Base-by-base conservation (phyloP, 2,888 invertebrate genomes). In the Ophion costatus region DNA sequence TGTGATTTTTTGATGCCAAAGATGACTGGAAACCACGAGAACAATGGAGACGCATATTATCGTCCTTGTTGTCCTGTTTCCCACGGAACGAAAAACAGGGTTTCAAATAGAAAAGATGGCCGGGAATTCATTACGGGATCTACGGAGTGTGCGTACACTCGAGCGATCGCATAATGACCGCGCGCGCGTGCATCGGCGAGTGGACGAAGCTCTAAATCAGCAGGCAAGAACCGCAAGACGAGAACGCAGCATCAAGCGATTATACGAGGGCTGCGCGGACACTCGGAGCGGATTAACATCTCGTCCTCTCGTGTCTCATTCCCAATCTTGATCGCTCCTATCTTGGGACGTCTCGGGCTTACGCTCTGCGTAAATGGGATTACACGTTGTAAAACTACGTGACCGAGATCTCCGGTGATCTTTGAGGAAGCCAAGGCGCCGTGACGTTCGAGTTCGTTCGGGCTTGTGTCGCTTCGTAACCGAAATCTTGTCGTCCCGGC, bases 331-430 rank as follows among this genome's bases (percentile, higher is more conserved):
- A 84, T 84, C 67, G 57, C 74, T 77, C 29, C 75, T 78, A 56
- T 81, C 67, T 74, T 74, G 38, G 38, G 38, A 38, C 73, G 78
- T 73, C 79, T 71, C 69, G 42, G 85, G 76, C 88, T 87, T 89
- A 77, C 87, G 20, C 59, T 38, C 87, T 87, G 85, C 82, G 74
- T 83, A 80, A 80, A 63, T 56, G 80, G 86, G 87, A 88, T 88
- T 82, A 86, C 59, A 88, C 88, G 88, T 91, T 88, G 84, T 51
- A 69, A 88, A 88, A 78, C 84, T 90, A 90, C 90, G 91, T 91
- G 91, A 86, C 78, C 83, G 81, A 91, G 91, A 91, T 91, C 84
- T 20, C 56, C 10, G 61, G 81, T 82, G 88, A 89, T 90, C 88
- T 89, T 80, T 64, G 45, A 71, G 79, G 70, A 74, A 80, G 82